A percentile compares a stretch with the other conserved stretches of the same genome.
Evolutionary conservation across 2,113 vertebrate species (phyloP).

Genomic region (Ctenodactylus gundi): DNA sequence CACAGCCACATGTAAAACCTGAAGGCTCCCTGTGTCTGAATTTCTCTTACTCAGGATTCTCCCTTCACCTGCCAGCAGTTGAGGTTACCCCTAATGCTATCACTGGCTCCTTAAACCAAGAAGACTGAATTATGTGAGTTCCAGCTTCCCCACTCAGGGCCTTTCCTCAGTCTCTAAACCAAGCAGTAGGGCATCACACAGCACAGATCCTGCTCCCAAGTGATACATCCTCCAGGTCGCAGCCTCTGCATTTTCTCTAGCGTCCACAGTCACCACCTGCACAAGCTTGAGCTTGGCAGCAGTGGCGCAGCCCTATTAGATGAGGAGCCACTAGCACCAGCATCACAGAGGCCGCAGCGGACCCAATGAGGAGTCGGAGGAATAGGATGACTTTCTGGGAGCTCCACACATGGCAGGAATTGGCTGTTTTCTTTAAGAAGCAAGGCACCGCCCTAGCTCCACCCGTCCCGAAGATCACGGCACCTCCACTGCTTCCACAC

Average conservation of each 20-base stretch:
- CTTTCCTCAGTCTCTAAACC: neutral
- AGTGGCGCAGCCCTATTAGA: neutral
- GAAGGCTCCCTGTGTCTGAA: neutral
- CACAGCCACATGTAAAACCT: neutral
- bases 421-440: neutral
- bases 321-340: accelerated
- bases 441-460: neutral
- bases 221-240: neutral
- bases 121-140: neutral
- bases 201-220: neutral
- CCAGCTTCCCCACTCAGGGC: neutral
- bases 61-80: neutral
- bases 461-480: neutral
- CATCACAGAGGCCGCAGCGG: neutral
- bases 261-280: accelerated
- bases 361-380: neutral
- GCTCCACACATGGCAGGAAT: accelerated
- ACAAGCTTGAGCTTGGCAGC: too few relatives aligned
- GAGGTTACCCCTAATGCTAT: neutral
- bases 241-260: neutral
- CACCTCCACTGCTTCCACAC: neutral
- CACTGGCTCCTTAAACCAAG: neutral
- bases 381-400: neutral
- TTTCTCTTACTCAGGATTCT: neutral
- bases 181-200: accelerated